Evolutionary conservation across 2,797 vertebrate species (phyloP).

Genomic region (Benthosema pterotum): DNA sequence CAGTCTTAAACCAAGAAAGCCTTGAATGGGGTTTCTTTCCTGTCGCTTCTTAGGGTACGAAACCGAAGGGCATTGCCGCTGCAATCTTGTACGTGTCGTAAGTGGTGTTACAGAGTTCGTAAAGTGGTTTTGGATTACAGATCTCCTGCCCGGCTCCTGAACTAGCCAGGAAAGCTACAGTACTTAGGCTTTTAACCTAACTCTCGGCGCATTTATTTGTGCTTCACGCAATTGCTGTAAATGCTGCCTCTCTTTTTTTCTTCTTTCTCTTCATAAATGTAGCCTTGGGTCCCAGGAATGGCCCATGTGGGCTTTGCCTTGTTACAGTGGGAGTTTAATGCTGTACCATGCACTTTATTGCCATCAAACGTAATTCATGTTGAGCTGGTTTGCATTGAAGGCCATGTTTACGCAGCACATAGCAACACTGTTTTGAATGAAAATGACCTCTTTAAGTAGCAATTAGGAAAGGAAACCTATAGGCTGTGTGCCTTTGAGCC

Average conservation of each 20-base stretch:
- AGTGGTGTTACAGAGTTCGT: conserved; percentile 17
- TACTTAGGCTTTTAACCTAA: conserved; percentile 37
- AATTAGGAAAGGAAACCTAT: conserved; percentile 69
- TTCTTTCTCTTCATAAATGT: conserved; percentile 67
- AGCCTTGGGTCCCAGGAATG: conserved; percentile 61
- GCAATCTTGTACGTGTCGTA: conserved; percentile 1
- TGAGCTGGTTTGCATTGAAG: conserved; percentile 72
- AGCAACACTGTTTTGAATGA: conserved; percentile 75
- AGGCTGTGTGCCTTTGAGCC: conserved; percentile 65
- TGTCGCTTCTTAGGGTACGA: background rate
- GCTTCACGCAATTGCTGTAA: conserved; percentile 65
- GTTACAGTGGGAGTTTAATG: conserved; percentile 57
- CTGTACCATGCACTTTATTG: conserved; percentile 68
- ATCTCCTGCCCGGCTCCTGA: conserved; percentile 50
- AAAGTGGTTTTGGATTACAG: conserved; percentile 48
- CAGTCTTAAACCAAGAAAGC: conserved; percentile 15
- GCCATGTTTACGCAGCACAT: conserved; percentile 73
- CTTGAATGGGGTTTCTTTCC: conserved; percentile 24
- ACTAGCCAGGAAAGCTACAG: conserved; percentile 54
- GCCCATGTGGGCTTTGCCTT: conserved; percentile 51
- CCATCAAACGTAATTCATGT: conserved; percentile 71
- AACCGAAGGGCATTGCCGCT: background rate
- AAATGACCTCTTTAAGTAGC: conserved; percentile 73
- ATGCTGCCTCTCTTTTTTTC: conserved; percentile 44
- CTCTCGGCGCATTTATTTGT: conserved; percentile 59